Conservation (phyloP, 2,797 vertebrate genomes). For the Allobates femoralis region DNA sequence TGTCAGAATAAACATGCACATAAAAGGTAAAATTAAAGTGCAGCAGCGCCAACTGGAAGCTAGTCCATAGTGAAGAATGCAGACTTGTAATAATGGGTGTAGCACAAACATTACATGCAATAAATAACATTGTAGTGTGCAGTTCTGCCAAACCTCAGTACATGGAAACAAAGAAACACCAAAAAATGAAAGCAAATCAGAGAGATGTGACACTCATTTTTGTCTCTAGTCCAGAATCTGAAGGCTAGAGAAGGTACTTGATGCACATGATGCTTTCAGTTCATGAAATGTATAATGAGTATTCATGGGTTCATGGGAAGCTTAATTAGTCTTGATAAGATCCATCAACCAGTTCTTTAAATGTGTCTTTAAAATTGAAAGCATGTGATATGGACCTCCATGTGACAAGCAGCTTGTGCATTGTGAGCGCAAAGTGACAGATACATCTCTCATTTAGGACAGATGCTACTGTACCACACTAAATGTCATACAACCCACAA, state of each 20-base stretch:
- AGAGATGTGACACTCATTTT: constrained; percentile 66
- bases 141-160: constrained; percentile 55
- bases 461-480: not conserved
- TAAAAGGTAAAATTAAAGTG: constrained; percentile 72
- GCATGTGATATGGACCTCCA: constrained; percentile 74
- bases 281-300: constrained; percentile 77
- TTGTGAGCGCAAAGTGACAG: not conserved
- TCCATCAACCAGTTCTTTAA: constrained; percentile 71
- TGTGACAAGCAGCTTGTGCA: constrained; percentile 29
- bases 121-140: constrained; percentile 58
- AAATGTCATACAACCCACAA: not conserved
- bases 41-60: constrained; percentile 65
- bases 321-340: constrained; percentile 81
- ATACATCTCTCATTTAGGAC: not conserved
- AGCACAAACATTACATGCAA: constrained; percentile 63
- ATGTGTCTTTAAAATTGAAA: constrained; percentile 67
- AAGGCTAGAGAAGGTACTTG: constrained; percentile 17
- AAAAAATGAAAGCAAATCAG: constrained; percentile 64
- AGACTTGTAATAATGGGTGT: constrained; percentile 50
- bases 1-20: constrained; percentile 72
- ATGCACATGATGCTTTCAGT: constrained; percentile 77
- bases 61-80: constrained; percentile 63
- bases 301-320: constrained; percentile 74
- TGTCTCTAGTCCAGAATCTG: not conserved
- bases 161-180: constrained; percentile 50